Evolutionary conservation across 2,113 vertebrate genomes (phyloP), one percentile per base, ranked within the genome.

Genomic region (Vulpes ferrilata): DNA sequence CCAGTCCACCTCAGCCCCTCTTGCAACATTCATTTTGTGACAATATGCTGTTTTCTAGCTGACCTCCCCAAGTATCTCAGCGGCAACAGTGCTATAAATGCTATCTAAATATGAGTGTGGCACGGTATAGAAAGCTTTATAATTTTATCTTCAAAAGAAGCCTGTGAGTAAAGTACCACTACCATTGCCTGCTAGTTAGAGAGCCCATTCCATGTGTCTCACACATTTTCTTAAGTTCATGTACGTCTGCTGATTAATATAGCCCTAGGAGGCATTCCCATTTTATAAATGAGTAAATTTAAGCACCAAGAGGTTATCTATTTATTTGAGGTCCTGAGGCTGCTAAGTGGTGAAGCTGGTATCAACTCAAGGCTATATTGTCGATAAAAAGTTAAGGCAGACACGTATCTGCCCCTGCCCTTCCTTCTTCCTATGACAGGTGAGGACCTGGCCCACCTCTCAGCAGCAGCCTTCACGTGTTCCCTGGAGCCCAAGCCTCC

Each of bases 331-430:
- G 11, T 32, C 25, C 8, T 67, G 11, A 1, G 43, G 55, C 43
- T 80, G 32, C 10, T 19, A 69, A 71, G 53, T 59, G 51, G 20
- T 59, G 51, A 55, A 16, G 27, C 11, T 7, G 38, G 22, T 20
- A 2, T 23, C 67, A 67, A 30, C n/a, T 23, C 30, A 48, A 35
- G 71, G 17, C 53, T 38, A 6, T 22, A 53, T 8, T 38, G 8
- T 38, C 32, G 13, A 23, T 22, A n/a, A n/a, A 74, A 76, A 82
- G 27, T 10, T 10, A 59, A 30, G 51, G 35, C 11, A 2, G 27
- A 22, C 23, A 19, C 0, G 0, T 35, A 11, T 12, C 11, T n/a
- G 27, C 22, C 11, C n/a, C 15, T 57, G 32, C 12, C 7, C 5
- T 10, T 62, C 23, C 4, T 6, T 30, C 38, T 67, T 57, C 20